These are phyloP conservation scores for Meta bourneti DNA, from an alignment of 2,888 invertebrate species.

Conservation along the genomic window DNA sequence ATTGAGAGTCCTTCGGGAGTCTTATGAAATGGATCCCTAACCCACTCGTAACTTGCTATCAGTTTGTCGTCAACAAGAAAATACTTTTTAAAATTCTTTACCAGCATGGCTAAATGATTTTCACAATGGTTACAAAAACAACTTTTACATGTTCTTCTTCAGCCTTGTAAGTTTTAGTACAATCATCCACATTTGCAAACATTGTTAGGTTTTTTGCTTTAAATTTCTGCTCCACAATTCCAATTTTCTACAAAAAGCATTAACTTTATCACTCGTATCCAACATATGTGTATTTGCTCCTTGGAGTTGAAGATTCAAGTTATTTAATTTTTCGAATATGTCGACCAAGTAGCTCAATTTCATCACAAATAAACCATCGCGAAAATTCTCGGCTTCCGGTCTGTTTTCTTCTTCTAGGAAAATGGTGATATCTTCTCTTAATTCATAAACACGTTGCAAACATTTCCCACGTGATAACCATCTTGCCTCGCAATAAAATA, in stretches of 20 bases:
- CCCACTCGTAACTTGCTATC: constrained; percentile 50
- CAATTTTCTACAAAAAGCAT: constrained; percentile 58
- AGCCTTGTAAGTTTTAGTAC: too few species aligned
- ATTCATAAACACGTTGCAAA: too few species aligned
- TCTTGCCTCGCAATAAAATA: too few species aligned
- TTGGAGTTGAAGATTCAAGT: constrained; percentile 48
- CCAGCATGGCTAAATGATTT: too few species aligned
- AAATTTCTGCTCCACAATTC: constrained; percentile 67
- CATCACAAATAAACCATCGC: constrained; percentile 27
- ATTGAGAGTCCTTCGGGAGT: constrained; percentile 32
- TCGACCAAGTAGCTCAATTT: constrained; percentile 54
- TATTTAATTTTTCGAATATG: constrained; percentile 61
- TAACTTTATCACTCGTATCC: neutral
- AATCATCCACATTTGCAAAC: too few species aligned
- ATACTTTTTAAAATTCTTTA: constrained; percentile 9
- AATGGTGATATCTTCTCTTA: neutral
- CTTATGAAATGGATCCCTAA: constrained; percentile 45
- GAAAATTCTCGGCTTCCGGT: constrained; percentile 25
- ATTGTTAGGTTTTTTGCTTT: too few species aligned
- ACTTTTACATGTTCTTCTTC: too few species aligned
- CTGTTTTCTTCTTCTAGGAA: constrained; percentile 23
- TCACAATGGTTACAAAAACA: too few species aligned
- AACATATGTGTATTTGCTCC: too few species aligned
- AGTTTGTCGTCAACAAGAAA: constrained; percentile 33
- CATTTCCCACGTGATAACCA: too few species aligned